Percentiles rank a stretch among this genome's conserved stretches.
These are phyloP conservation scores for Galaxea fascicularis DNA, from an alignment of 92 coral and sea anemone species.

Conservation along the genomic window DNA sequence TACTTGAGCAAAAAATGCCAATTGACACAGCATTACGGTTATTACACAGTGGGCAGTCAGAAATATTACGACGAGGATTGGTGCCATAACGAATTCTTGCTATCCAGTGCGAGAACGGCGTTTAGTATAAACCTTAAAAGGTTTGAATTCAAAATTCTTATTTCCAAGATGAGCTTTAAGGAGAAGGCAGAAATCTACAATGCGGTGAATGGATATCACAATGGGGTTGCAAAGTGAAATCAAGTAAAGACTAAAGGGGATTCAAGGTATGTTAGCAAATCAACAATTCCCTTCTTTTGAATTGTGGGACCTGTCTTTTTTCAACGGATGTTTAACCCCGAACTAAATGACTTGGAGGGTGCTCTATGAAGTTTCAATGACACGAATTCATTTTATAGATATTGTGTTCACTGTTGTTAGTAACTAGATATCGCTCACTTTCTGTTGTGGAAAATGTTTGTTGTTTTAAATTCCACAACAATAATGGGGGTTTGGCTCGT, in stretches of 20 bases:
- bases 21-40: slow-evolving; percentile 41
- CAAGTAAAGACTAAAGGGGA: neutral
- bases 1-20: slow-evolving; percentile 33
- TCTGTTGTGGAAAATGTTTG: too few species aligned
- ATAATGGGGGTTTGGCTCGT: too few species aligned
- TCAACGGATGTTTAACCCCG: neutral
- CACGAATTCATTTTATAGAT: too few species aligned
- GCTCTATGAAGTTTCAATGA: too few species aligned
- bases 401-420: too few species aligned
- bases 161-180: slow-evolving; percentile 29
- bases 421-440: too few species aligned
- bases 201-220: slow-evolving; percentile 1
- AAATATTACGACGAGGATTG: slow-evolving; percentile 50
- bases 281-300: neutral
- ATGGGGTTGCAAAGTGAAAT: neutral
- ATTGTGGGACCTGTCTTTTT: neutral
- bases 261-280: slow-evolving; percentile 12
- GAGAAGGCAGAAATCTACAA: slow-evolving; percentile 44
- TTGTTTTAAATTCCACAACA: too few species aligned
- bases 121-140: slow-evolving; percentile 7
- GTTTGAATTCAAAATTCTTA: slow-evolving; percentile 30
- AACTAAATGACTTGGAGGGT: too few species aligned
- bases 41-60: slow-evolving; percentile 30
- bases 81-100: slow-evolving; percentile 21
- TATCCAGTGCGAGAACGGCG: slow-evolving; percentile 34